Conservation (phyloP, 2,113 vertebrate species). For the Numida meleagris region DNA sequence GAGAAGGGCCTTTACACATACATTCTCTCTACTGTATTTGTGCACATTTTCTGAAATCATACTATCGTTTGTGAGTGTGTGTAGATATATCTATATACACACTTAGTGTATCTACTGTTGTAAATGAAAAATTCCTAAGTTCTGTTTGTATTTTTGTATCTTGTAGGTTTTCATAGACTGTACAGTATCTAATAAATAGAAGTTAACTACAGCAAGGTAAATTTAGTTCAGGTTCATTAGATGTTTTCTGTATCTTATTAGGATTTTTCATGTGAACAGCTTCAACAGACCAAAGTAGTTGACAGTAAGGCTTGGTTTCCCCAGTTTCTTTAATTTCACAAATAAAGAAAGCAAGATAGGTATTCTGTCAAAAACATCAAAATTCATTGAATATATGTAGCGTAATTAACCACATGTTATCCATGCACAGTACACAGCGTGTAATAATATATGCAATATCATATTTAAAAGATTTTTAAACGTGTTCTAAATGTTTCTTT, state of each 20-base stretch:
- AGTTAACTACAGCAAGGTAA: accelerated
- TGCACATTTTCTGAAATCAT: background rate
- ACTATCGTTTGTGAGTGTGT: background rate
- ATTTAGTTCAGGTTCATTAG: background rate
- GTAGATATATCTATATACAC: background rate
- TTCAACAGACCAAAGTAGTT: background rate
- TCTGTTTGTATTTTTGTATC: background rate
- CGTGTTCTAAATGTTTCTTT: too few species aligned
- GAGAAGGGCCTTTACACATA: accelerated
- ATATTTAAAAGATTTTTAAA: background rate
- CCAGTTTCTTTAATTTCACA: background rate
- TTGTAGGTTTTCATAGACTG: background rate
- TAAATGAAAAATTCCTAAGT: background rate
- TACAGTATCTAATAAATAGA: background rate
- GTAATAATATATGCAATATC: background rate
- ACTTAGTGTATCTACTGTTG: background rate
- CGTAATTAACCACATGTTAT: background rate
- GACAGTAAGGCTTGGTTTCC: background rate
- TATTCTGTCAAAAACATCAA: background rate
- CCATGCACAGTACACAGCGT: background rate
- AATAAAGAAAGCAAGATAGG: background rate
- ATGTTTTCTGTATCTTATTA: background rate
- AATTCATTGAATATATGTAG: background rate
- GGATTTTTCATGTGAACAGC: background rate
- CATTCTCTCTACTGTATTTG: background rate